A percentile compares a stretch with the other conserved stretches of the same genome.
Conservation (phyloP, 2,888 invertebrate genomes). For the Trichacis sp. region DNA sequence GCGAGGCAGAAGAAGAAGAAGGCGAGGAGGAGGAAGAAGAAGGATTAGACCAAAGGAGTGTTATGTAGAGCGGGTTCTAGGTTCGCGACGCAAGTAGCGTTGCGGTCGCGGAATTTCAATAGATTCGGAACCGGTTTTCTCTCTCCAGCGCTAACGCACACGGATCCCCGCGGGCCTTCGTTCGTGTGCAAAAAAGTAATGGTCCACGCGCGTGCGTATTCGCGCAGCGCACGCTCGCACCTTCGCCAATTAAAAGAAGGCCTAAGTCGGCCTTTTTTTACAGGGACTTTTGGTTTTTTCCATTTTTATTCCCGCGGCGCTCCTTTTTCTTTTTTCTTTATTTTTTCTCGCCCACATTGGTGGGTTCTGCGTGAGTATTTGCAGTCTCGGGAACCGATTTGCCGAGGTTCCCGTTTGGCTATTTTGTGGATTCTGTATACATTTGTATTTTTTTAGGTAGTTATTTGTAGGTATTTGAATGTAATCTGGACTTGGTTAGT, state of each 20-base stretch:
- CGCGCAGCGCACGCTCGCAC: slow-evolving; percentile 51
- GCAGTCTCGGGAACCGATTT: too few relatives aligned
- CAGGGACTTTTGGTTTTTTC: too few relatives aligned
- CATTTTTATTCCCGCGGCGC: too few relatives aligned
- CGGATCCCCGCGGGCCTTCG: slow-evolving; percentile 4
- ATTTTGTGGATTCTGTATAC: too few relatives aligned
- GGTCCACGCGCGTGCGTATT: slow-evolving; percentile 14
- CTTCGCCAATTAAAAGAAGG: slow-evolving; percentile 62
- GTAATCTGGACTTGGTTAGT: too few relatives aligned
- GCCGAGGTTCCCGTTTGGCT: too few relatives aligned
- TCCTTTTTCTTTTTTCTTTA: too few relatives aligned
- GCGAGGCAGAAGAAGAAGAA: slow-evolving; percentile 26
- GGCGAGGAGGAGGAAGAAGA: slow-evolving; percentile 1
- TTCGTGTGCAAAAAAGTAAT: slow-evolving; percentile 16
- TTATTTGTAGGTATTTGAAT: too few relatives aligned
- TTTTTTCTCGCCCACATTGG: too few relatives aligned
- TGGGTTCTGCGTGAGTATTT: too few relatives aligned
- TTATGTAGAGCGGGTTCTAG: slow-evolving; percentile 39
- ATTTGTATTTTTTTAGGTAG: too few relatives aligned
- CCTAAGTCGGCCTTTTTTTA: too few relatives aligned
- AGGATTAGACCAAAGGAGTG: slow-evolving; percentile 8
- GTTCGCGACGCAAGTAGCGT: slow-evolving; percentile 24
- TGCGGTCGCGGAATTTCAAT: slow-evolving; percentile 53
- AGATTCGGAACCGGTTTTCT: slow-evolving; percentile 58
- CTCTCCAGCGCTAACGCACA: slow-evolving; percentile 23